Base-by-base conservation (phyloP, 1,140 invertebrate genomes). In the Gryon sp. region DNA sequence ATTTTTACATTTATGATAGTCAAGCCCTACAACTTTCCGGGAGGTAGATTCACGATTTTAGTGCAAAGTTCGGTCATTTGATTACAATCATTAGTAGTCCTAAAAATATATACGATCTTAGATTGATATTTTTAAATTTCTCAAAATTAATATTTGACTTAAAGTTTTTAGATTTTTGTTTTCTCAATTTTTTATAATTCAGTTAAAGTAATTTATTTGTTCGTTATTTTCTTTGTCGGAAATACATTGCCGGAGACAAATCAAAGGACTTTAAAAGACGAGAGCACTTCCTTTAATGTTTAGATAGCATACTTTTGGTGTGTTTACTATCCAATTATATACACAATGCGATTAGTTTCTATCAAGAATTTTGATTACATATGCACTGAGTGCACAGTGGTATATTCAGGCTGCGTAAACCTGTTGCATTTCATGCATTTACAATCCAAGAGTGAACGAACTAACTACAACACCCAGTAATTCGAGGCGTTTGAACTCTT, bases 351-450 rank as follows among this genome's bases (percentile, higher is more conserved):
- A n/a, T 16, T 57, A 57, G 41, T 36, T 45, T 12, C 16, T 15
- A 18, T 2, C 22, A 55, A 40, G 22, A 19, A 63, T 69, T 66
- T 76, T 5, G 50, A 19, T 76, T 63, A 22, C 18, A 62, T 65
- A 76, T 70, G 41, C 50, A 4, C 45, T 11, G 14, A 24, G 22
- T 50, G 41, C 20, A 7, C 26, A 32, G 24, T 41, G 52, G 32
- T 52, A 52, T 40, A 78, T 74, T 62, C 76, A 65, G 46, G 59
- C 59, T 48, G 38, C 69, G 69, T 78, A 74, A 78, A 78, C 76
- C 69, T 78, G 76, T 73, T 72, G 65, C 76, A 74, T 69, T 65
- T 73, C 62, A 59, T 70, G 69, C 76, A 78, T 78, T 78, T 70
- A 69, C 59, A 78, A 78, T 78, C 36, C 62, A 34, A 26, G 32